These are phyloP conservation scores for Tineola bisselliella DNA, from an alignment of 2,888 invertebrate species.

Conservation along the genomic window DNA sequence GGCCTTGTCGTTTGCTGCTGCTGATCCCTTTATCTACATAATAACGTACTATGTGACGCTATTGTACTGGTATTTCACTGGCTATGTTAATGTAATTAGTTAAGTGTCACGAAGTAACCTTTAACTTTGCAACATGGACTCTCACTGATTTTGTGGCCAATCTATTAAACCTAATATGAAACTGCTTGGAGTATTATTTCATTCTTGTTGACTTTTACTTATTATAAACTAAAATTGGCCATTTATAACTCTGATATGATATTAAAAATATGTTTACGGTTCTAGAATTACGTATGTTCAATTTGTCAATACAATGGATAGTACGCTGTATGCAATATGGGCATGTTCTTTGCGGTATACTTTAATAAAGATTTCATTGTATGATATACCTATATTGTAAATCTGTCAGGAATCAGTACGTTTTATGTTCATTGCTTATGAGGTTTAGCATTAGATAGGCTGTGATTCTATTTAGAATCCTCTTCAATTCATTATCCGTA, in stretches of 20 bases:
- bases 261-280: no score
- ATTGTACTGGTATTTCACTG: conserved; percentile 29
- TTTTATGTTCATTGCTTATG: conserved; percentile 1
- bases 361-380: background rate
- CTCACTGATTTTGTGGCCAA: conserved; percentile 18
- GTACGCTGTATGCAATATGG: conserved; percentile 40
- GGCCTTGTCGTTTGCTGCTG: conserved; percentile 30
- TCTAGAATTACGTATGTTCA: conserved; percentile 16
- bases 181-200: background rate
- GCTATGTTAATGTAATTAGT: conserved; percentile 10
- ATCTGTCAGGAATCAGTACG: conserved; percentile 5
- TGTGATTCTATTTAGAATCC: no score
- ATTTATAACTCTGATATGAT: no score
- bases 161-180: background rate
- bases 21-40: conserved; percentile 38
- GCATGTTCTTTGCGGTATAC: conserved; percentile 25
- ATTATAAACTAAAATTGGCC: no score
- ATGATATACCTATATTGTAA: background rate
- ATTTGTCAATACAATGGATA: conserved; percentile 49
- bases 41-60: conserved; percentile 28
- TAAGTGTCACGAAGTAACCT: conserved; percentile 5
- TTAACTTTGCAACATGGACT: background rate
- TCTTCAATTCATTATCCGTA: no score
- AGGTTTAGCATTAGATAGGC: background rate
- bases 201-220: background rate